Evolutionary conservation across 92 coral and sea anemone species (phyloP), one percentile per base, ranked within the genome.

Genomic region (Bergia sp.): DNA sequence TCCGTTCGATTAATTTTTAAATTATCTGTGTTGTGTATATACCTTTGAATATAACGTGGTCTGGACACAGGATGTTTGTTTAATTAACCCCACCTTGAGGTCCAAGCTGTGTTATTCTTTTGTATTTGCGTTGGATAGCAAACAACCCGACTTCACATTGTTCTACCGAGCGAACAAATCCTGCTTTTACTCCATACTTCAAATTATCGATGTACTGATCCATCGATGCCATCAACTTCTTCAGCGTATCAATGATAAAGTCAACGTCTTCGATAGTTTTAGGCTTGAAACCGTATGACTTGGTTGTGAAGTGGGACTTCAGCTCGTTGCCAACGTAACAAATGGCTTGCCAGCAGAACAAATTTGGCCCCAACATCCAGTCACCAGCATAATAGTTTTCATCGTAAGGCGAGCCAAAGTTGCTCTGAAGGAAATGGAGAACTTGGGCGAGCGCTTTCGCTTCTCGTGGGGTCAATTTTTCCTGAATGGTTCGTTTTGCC

Each of bases 351-450:
- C 93, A 90, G 72, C 99, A 97, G 80, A 96, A 97, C 42, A 93
- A 87, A 50, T 93, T 97, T 0, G 99, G 99, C 1, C 99, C 99
- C 50, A 97, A 89, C 93, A 97, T 90, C 98, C 98, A 97, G 61
- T 97, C 99, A 0, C 99, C 99, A 4, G 99, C 98, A 66, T 94
- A 97, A 80, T 96, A 97, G 72, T 97, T 97, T 86, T 97, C 99
- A 38, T 96, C 99, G 87, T 96, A 97, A 0, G 99, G 99, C 18
- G 93, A 90, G 3, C 99, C 99, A 73, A 97, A 97, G 86, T 93
- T 93, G 67, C 96, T 96, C 79, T 97, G 96, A 2, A 97, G 81
- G 79, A 93, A 97, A 58, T 97, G 99, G 55, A 92, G 90, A 36
- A 96, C 91, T 73, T 97, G 99, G 18, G 94, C 87, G 5, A 96